Evolutionary conservation across 2,113 vertebrate genomes (phyloP).

Genomic region (Microtus pennsylvanicus): DNA sequence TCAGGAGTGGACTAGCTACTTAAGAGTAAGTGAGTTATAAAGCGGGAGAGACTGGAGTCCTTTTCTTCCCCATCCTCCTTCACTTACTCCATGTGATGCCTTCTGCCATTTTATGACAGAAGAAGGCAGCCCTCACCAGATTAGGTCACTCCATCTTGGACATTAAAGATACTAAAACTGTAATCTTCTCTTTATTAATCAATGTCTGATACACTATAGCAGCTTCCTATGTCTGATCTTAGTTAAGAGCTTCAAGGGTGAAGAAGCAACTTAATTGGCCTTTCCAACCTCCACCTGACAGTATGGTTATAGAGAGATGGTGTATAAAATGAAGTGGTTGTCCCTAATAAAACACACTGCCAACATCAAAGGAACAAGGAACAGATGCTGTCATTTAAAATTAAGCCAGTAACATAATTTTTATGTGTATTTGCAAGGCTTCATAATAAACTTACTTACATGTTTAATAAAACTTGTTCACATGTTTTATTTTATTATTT

Average conservation of each 20-base stretch:
- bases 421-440: neutral
- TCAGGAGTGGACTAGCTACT: neutral
- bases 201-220: neutral
- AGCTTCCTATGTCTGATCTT: constrained; percentile 4
- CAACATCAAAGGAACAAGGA: constrained; percentile 26
- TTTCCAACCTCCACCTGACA: neutral
- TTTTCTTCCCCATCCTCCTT: neutral
- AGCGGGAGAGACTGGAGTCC: neutral
- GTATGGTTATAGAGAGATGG: neutral
- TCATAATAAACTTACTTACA: neutral
- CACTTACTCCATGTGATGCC: neutral
- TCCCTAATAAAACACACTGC: constrained; percentile 39
- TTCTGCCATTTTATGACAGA: neutral
- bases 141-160: neutral
- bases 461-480: neutral
- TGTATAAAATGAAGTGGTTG: constrained; percentile 19
- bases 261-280: neutral
- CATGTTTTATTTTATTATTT: neutral
- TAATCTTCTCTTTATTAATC: neutral
- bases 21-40: neutral
- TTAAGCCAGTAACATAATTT: constrained; percentile 17
- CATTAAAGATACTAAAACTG: neutral
- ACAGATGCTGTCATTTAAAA: constrained; percentile 6
- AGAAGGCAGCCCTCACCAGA: neutral
- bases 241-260: constrained; percentile 15